phyloP scores from a whole-genome alignment of 1,140 invertebrate genomes.

The Meloidogyne chitwoodi region DNA sequence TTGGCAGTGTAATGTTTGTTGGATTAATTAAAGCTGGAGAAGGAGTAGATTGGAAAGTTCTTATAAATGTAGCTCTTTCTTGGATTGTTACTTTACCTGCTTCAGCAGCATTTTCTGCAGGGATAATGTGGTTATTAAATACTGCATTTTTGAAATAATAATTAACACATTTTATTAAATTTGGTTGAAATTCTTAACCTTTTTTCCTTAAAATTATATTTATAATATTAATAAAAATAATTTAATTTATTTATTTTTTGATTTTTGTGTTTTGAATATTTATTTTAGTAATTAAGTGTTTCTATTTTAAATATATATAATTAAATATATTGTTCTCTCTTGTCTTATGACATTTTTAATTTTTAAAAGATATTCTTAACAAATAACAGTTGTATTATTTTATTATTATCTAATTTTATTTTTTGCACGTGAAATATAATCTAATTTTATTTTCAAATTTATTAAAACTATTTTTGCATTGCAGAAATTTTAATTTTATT shows the following conservation, averaged over 20 bases:
- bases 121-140: slow-evolving; percentile 8
- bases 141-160: not conserved
- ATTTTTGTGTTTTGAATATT: too few relatives aligned
- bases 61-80: slow-evolving; percentile 82
- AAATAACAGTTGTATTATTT: too few relatives aligned
- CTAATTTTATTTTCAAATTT: too few relatives aligned
- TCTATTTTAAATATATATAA: too few relatives aligned
- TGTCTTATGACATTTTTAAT: too few relatives aligned
- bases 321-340: too few relatives aligned
- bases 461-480: too few relatives aligned
- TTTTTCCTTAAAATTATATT: not conserved
- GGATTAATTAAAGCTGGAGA: slow-evolving; percentile 29
- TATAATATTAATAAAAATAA: not conserved
- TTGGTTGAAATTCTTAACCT: not conserved
- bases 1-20: slow-evolving; percentile 31
- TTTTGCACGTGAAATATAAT: too few relatives aligned
- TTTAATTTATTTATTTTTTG: not conserved
- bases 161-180: not conserved
- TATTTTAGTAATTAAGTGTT: too few relatives aligned
- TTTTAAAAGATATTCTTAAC: too few relatives aligned
- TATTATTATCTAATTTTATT: too few relatives aligned
- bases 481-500: too few relatives aligned
- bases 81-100: slow-evolving; percentile 92
- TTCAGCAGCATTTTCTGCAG: slow-evolving; percentile 49
- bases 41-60: slow-evolving; percentile 48